A percentile compares a stretch with the other conserved stretches of the same genome.
phyloP scores from a whole-genome alignment of 2,113 vertebrate species.

The Artemisiospiza belli region DNA sequence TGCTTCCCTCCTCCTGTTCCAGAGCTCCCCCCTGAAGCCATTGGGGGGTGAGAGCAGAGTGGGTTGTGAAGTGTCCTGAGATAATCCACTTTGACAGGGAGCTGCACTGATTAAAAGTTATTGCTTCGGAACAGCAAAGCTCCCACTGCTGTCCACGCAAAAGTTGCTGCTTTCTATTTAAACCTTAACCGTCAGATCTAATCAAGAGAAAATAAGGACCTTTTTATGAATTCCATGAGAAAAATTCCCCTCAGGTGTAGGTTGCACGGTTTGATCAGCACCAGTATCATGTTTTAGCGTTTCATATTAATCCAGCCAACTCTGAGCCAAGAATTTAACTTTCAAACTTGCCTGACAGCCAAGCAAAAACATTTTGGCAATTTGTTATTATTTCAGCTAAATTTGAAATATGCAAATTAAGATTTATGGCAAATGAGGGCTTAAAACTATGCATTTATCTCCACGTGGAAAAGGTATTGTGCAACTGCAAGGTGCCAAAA shows the following conservation, averaged over 20 bases:
- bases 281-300: not conserved
- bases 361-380: constrained; percentile 4
- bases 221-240: constrained; percentile 59
- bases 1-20: constrained; percentile 15
- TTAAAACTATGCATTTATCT: constrained; percentile 6
- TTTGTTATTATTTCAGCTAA: constrained; percentile 23
- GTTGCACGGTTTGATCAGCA: constrained; percentile 28
- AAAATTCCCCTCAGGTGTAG: constrained; percentile 66
- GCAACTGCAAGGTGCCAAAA: constrained; percentile 1
- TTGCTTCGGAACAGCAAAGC: constrained; percentile 37
- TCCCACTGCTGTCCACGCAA: constrained; percentile 7
- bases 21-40: not conserved
- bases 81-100: constrained; percentile 56
- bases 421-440: constrained; percentile 28
- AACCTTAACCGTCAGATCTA: constrained; percentile 51
- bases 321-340: constrained; percentile 26
- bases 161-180: constrained; percentile 41
- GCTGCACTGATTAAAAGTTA: constrained; percentile 46
- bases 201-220: constrained; percentile 34
- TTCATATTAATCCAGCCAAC: not conserved
- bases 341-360: not conserved
- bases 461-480: not conserved
- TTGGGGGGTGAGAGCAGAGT: not conserved
- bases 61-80: constrained; percentile 49
- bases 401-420: constrained; percentile 47